Evolutionary conservation across 2,113 vertebrate genomes (phyloP).

Genomic region (Etheostoma spectabile): DNA sequence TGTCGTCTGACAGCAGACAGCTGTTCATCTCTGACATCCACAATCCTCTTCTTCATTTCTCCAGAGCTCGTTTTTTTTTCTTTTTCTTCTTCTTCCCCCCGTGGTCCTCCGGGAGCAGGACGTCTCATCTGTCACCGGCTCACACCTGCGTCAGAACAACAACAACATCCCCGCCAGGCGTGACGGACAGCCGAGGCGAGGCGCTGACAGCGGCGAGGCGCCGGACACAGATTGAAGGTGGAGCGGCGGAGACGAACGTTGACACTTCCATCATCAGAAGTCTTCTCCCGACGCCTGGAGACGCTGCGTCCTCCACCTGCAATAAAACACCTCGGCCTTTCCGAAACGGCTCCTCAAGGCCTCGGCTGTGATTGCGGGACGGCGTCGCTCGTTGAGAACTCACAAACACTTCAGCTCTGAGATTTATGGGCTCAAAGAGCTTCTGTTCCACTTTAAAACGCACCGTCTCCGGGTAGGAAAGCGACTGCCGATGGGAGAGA

Average conservation of each 20-base stretch:
- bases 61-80: background rate
- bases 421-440: constrained; percentile 43
- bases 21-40: constrained; percentile 30
- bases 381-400: background rate
- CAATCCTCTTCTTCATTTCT: constrained; percentile 41
- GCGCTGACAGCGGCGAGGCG: background rate
- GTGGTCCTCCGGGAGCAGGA: background rate
- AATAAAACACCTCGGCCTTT: constrained; percentile 52
- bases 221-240: constrained; percentile 45
- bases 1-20: constrained; percentile 28
- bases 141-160: constrained; percentile 42
- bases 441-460: constrained; percentile 13
- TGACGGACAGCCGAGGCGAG: constrained; percentile 51
- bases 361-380: constrained; percentile 22
- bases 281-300: constrained; percentile 30
- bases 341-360: constrained; percentile 24
- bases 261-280: constrained; percentile 53
- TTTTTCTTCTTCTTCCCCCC: background rate
- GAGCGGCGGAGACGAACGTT: constrained; percentile 14
- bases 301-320: constrained; percentile 28
- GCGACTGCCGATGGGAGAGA: constrained; percentile 1
- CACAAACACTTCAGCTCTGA: constrained; percentile 10
- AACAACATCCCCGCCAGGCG: constrained; percentile 50
- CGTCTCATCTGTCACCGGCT: constrained; percentile 47
- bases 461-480: background rate